Conservation (phyloP, 2,888 invertebrate species). For the Lasioglossum villosulum region DNA sequence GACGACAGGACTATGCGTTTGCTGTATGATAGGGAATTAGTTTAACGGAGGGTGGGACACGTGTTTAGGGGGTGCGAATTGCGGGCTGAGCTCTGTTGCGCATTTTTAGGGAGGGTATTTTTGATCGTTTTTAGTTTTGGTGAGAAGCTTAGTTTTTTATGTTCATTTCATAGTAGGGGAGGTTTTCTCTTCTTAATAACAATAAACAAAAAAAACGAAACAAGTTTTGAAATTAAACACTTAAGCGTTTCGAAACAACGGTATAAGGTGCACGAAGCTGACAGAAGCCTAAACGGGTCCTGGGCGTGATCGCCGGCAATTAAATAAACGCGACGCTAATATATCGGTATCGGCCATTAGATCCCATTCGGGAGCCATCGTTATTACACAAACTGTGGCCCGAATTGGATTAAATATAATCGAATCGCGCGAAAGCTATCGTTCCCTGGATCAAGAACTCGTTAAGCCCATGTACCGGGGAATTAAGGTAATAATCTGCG, state of each 20-base stretch:
- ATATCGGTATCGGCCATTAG: constrained; percentile 13
- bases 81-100: background rate
- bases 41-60: background rate
- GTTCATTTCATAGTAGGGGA: background rate
- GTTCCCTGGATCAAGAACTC: constrained; percentile 37
- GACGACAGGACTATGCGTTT: background rate
- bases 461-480: constrained; percentile 26
- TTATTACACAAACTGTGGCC: constrained; percentile 14
- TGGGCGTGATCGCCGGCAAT: constrained; percentile 13
- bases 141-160: background rate
- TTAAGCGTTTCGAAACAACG: background rate
- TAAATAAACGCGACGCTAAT: constrained; percentile 17
- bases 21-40: background rate
- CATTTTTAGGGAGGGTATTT: background rate
- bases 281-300: background rate
- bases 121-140: background rate
- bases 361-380: background rate
- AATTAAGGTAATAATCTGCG: constrained; percentile 40
- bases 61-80: background rate
- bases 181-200: background rate
- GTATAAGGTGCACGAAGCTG: background rate
- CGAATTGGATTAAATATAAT: constrained; percentile 37
- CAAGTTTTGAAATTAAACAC: background rate
- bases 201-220: background rate
- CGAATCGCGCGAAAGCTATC: constrained; percentile 49